A percentile compares a stretch with the other conserved stretches of the same genome.
phyloP scores from a whole-genome alignment of 2,797 vertebrate species.

The Enteromius treurensis region DNA sequence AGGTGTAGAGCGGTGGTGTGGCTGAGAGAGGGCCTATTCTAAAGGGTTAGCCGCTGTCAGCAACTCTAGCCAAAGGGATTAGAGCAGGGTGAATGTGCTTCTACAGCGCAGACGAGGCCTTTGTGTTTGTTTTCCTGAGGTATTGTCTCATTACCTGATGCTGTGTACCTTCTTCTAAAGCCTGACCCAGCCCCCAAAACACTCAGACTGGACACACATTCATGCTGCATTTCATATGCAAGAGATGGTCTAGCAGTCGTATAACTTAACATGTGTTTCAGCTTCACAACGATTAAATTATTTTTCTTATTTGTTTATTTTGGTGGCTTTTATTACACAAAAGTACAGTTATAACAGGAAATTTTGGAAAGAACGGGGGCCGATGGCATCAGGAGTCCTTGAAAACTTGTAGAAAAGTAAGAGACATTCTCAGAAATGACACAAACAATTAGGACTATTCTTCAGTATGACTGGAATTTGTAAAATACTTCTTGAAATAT shows the following conservation, averaged over 20 bases:
- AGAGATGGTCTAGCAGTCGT: background rate
- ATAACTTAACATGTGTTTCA: background rate
- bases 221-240: background rate
- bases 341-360: background rate
- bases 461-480: too few relatives aligned
- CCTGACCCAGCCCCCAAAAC: background rate
- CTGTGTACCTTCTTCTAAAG: constrained; percentile 30
- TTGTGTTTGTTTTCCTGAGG: constrained; percentile 74
- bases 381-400: too few relatives aligned
- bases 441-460: too few relatives aligned
- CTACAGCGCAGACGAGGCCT: constrained; percentile 65
- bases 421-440: too few relatives aligned
- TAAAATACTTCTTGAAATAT: too few relatives aligned
- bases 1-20: background rate
- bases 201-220: background rate
- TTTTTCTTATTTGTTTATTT: too few relatives aligned
- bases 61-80: constrained; percentile 84
- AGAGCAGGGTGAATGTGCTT: constrained; percentile 73
- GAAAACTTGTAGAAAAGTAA: too few relatives aligned
- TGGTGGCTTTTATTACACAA: background rate
- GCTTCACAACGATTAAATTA: too few relatives aligned
- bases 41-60: constrained; percentile 81
- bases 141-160: constrained; percentile 67
- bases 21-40: constrained; percentile 66
- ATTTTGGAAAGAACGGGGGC: too few relatives aligned